Percentiles rank a stretch among this genome's conserved stretches.
Conservation (phyloP, 2,113 vertebrate species). For the Leptobrachium leishanense region DNA sequence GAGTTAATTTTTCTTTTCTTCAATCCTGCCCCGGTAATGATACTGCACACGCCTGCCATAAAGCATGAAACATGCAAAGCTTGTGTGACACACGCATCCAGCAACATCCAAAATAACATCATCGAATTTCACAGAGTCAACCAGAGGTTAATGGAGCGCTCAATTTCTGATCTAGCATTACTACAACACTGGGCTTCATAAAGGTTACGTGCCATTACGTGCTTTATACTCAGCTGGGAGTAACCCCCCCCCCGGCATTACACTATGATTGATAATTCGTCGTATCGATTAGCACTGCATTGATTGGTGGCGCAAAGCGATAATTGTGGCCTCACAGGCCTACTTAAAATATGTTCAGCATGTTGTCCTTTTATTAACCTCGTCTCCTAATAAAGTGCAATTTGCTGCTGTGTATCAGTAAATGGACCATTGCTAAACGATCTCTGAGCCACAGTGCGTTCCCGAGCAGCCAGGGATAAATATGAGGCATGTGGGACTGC, state of each 20-base stretch:
- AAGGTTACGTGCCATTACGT: neutral
- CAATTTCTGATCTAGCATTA: neutral
- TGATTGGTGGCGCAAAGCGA: neutral
- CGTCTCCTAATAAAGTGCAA: neutral
- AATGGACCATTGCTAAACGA: neutral
- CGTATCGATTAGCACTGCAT: neutral
- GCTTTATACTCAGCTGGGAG: neutral
- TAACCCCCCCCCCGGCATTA: neutral
- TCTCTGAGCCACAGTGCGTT: too few species aligned
- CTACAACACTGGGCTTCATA: neutral
- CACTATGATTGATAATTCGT: neutral
- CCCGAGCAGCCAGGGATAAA: neutral
- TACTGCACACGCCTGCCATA: too few species aligned
- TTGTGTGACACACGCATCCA: too few species aligned
- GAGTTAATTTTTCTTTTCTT: too few species aligned
- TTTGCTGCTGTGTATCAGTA: neutral
- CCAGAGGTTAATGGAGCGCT: neutral
- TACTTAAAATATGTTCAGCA: too few species aligned
- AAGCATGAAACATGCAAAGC: too few species aligned
- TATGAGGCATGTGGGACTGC: neutral
- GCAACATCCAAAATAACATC: neutral
- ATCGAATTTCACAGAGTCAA: slow-evolving; percentile 32
- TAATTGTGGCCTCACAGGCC: neutral
- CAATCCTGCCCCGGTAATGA: too few species aligned
- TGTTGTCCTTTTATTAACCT: neutral